These are phyloP conservation scores for Laspeyria flexula DNA, from an alignment of 2,888 invertebrate genomes.

Conservation along the genomic window DNA sequence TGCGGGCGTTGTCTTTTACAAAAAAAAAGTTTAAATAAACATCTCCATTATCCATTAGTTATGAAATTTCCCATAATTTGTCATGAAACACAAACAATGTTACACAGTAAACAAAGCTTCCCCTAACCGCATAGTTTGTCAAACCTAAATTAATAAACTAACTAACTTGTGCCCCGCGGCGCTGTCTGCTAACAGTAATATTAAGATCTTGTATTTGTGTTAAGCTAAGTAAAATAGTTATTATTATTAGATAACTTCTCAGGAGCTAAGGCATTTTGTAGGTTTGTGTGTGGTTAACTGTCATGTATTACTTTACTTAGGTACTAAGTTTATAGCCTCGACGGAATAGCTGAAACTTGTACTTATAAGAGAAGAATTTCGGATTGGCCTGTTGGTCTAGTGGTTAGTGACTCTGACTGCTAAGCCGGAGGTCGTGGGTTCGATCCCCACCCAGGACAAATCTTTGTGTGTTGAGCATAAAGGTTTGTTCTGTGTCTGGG, in stretches of 20 bases:
- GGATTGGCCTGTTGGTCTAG: too few species aligned
- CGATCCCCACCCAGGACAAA: too few species aligned
- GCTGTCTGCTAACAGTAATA: constrained; percentile 36
- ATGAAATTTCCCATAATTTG: constrained; percentile 12
- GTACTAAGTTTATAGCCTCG: too few species aligned
- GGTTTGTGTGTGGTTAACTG: background rate
- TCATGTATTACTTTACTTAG: too few species aligned
- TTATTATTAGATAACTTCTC: constrained; percentile 1
- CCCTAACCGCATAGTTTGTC: constrained; percentile 68
- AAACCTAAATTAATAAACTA: constrained; percentile 72
- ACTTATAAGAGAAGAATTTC: too few species aligned
- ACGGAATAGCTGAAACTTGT: too few species aligned
- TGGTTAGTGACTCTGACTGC: too few species aligned
- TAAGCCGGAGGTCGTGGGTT: too few species aligned
- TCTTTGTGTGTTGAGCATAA: too few species aligned
- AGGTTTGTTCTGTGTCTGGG: too few species aligned
- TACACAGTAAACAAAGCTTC: constrained; percentile 34
- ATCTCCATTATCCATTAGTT: background rate
- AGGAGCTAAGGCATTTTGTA: background rate
- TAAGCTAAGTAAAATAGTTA: background rate
- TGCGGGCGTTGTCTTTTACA: too few species aligned
- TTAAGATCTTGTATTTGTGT: constrained; percentile 9
- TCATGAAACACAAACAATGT: constrained; percentile 24
- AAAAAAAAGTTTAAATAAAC: too few species aligned
- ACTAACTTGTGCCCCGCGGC: constrained; percentile 45